These are phyloP conservation scores for Lacerta viridis DNA, from an alignment of 2,797 vertebrate species.

Conservation along the genomic window DNA sequence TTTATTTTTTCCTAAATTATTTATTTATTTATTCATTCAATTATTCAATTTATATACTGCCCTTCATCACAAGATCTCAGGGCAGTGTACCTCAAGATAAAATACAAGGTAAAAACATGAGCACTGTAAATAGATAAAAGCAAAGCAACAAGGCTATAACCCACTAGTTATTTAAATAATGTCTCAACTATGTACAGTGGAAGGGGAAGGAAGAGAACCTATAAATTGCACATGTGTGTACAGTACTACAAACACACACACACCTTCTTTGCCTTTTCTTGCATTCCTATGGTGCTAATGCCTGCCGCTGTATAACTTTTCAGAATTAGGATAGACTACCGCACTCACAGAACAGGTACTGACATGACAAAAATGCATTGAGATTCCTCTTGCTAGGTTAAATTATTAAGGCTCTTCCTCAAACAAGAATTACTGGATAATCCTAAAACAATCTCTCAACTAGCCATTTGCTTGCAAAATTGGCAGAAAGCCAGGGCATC, in stretches of 20 bases:
- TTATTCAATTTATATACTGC: not conserved
- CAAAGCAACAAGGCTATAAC: not conserved
- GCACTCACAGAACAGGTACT: conserved; percentile 7
- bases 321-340: not conserved
- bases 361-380: conserved; percentile 9
- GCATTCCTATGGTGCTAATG: not conserved
- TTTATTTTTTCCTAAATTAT: not conserved
- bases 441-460: not conserved
- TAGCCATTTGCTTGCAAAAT: not conserved
- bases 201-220: not conserved
- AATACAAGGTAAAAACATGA: too few species aligned
- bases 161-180: not conserved
- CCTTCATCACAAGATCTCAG: not conserved
- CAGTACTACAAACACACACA: not conserved
- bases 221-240: not conserved
- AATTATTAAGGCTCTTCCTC: not conserved
- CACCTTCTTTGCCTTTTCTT: not conserved
- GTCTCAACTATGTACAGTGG: not conserved
- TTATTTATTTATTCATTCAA: too few species aligned
- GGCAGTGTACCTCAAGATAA: not conserved
- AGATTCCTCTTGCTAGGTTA: not conserved
- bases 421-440: conserved; percentile 31
- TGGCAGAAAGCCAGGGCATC: not conserved
- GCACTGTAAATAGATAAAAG: too few species aligned
- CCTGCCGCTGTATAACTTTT: not conserved